Evolutionary conservation across 2,113 vertebrate species (phyloP).

Genomic region (Nannospalax galili): DNA sequence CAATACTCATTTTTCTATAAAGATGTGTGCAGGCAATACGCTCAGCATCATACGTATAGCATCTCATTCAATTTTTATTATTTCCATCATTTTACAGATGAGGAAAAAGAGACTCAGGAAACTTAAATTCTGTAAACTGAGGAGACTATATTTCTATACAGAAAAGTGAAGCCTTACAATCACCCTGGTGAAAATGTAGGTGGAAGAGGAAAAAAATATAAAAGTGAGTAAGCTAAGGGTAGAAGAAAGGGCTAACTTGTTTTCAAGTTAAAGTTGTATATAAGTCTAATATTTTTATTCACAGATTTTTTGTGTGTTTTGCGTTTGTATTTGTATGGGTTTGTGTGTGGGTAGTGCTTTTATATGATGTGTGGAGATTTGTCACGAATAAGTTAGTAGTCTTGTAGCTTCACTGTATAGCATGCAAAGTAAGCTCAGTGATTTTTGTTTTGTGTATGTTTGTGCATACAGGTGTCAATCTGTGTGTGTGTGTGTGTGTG

Average conservation of each 20-base stretch:
- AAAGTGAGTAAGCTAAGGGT: not conserved
- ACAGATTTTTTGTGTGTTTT: not conserved
- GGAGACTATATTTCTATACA: not conserved
- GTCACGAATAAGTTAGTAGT: not conserved
- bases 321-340: not conserved
- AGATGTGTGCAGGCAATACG: not conserved
- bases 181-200: not conserved
- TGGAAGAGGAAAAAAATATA: not conserved
- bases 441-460: not conserved
- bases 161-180: not conserved
- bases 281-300: not conserved
- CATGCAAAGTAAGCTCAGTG: not conserved
- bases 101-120: not conserved
- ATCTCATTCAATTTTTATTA: not conserved
- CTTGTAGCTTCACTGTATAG: not conserved
- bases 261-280: conserved; percentile 21
- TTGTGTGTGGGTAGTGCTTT: not conserved
- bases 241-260: not conserved
- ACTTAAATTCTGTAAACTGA: not conserved
- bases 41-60: not conserved
- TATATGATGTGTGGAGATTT: not conserved
- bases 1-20: not conserved
- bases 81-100: not conserved
- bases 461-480: not conserved
- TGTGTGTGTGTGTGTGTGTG: not conserved